Evolutionary conservation across 2,797 vertebrate species (phyloP), one percentile per base, ranked within the genome.

Genomic region (Dipus sagitta): DNA sequence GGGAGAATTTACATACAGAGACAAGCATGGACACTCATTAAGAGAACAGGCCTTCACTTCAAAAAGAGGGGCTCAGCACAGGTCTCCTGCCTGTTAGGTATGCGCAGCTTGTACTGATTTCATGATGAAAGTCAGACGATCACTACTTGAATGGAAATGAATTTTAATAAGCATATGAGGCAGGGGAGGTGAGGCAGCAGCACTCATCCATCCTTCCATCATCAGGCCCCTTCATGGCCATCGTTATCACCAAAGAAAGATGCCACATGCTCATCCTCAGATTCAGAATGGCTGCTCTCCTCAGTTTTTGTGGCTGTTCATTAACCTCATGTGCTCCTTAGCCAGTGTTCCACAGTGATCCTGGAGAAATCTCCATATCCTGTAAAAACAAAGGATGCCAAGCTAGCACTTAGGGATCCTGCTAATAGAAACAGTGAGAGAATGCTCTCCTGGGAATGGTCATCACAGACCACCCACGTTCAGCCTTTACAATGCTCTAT

Each of bases 1-100:
- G 88, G 74, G 52, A 78, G 0, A 95, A 97, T 95, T 95, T 58
- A 30, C 10, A 92, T 62, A 95, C 85, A 95, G 95, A 77, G 58
- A 88, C 96, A 97, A 95, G 96, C 64, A 90, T 95, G 93, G 97
- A 97, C 97, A 96, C 96, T 96, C 94, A 94, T 95, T 81, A 97
- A 96, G 96, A 96, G 97, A 97, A 92, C 91, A 82, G 96, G 28
- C 96, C 81, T 96, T 90, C 96, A 96, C 97, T 97, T 96, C 97
- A 97, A 96, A 95, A 94, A 94, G 89, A 64, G 0, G 60, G 95
- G 96, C 96, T 95, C 65, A 9, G 93, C 83, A 79, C 80, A 68
- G 92, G 86, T 96, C 95, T 90, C 88, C 92, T 85, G 95, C 64
- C 6, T 74, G 72, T 90, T 96, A 96, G 97, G 92, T 96, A 96